Conservation (phyloP, 2,888 invertebrate species). For the Podotricha telesiphe region DNA sequence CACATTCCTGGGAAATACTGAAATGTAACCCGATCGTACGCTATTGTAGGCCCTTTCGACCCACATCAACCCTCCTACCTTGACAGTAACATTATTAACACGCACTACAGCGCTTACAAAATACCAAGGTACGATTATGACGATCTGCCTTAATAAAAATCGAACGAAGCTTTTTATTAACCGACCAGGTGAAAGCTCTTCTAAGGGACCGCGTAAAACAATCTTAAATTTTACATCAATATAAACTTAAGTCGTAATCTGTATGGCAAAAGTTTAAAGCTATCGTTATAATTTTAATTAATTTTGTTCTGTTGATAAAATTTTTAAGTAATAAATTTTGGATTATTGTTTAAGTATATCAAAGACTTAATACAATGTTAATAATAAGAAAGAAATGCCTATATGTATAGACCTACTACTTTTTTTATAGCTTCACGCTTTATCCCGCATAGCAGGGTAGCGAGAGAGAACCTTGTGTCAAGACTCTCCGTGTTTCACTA, state of each 20-base stretch:
- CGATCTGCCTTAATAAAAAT: conserved; percentile 39
- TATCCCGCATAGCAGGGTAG: no score
- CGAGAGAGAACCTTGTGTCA: no score
- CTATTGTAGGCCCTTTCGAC: conserved; percentile 47
- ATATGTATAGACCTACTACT: not conserved
- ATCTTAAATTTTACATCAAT: conserved; percentile 15
- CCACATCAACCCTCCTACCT: conserved; percentile 45
- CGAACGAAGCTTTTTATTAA: conserved; percentile 32
- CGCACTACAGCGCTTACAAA: conserved; percentile 32
- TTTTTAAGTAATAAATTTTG: conserved; percentile 10
- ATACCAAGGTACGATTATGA: conserved; percentile 38
- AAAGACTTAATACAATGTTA: conserved; percentile 8
- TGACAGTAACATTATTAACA: conserved; percentile 48
- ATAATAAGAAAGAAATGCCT: not conserved
- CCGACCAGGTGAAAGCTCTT: conserved; percentile 32
- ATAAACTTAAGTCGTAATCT: conserved; percentile 21
- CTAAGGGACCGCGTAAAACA: conserved; percentile 23
- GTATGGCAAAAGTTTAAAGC: conserved; percentile 18
- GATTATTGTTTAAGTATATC: not conserved
- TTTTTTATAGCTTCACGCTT: no score
- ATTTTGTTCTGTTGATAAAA: conserved; percentile 13
- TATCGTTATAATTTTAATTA: conserved; percentile 22
- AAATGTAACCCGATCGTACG: conserved; percentile 44
- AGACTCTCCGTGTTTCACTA: no score
- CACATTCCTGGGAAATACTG: conserved; percentile 40